These are phyloP conservation scores for Mesocentrotus franciscanus DNA, from an alignment of 53 echinoderm and acorn worm genomes.

Conservation along the genomic window DNA sequence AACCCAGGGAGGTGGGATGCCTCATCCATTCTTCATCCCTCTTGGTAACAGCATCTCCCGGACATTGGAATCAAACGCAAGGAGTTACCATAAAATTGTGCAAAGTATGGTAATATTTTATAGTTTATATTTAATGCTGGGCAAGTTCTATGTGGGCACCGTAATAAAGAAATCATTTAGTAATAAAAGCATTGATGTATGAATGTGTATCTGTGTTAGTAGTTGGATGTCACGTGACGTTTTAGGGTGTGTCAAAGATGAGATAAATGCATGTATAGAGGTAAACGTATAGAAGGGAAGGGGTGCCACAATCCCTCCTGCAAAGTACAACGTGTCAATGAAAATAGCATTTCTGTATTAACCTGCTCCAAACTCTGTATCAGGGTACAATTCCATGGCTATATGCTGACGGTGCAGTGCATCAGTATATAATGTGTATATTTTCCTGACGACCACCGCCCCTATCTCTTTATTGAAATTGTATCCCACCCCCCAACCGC, in stretches of 20 bases:
- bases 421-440: not conserved
- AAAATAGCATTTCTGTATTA: too few species aligned
- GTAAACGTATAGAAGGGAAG: too few species aligned
- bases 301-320: not conserved
- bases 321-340: too few species aligned
- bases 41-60: not conserved
- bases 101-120: constrained; percentile 2
- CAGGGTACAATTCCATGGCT: not conserved
- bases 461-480: not conserved
- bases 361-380: too few species aligned
- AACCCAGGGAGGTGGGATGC: not conserved
- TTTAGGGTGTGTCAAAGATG: not conserved
- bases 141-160: not conserved
- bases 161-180: not conserved
- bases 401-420: not conserved
- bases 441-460: not conserved
- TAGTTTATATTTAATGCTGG: not conserved
- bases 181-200: not conserved
- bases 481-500: not conserved
- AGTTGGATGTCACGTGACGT: not conserved
- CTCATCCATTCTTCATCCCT: not conserved
- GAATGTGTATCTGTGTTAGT: not conserved
- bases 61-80: not conserved
- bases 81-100: not conserved
- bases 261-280: too few species aligned